Base-by-base conservation (phyloP, 2,888 invertebrate species). In the Doris montereyensis region DNA sequence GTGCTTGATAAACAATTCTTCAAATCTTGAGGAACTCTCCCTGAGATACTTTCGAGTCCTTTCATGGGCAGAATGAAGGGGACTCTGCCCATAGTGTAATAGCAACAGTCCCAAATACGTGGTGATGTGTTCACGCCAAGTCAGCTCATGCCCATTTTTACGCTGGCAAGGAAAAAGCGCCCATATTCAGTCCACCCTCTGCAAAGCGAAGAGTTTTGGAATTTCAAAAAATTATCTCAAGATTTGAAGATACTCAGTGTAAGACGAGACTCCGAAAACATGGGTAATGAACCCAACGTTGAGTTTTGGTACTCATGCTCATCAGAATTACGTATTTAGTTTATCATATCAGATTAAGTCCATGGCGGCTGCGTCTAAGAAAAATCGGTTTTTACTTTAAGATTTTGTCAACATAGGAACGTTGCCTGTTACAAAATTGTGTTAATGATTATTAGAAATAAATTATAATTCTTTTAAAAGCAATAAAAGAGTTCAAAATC, bases 41-140 rank as follows among this genome's bases (percentile, higher is more conserved):
- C 21, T 17, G 4, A 62, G 62, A n/a, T 62, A 62, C 62, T 62
- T n/a, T 8, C 62, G 21, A 62, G 62, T 62, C 62, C 5, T 62
- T 62, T n/a, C 62, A 62, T 62, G 62, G 62, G 21, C 62, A 62
- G 62, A 62, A 62, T 21, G 62, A 62, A 24, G 21, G 67, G 67
- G 3, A 24, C 28, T 65, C 67, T 2, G 67, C 28, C 21, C 67
- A 24, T 24, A 65, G 67, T 24, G 28, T 26, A 2, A 65, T 10
- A 65, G 10, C 67, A 65, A 24, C 28, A 30, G 26, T 13, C n/a
- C 28, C 67, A 65, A 65, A 65, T 30, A 65, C 67, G 10, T 30
- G 67, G 8, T 13, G 67, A 65, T 10, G 24, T 65, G 4, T 65
- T 65, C 28, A 30, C 28, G 26, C 52, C 52, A 52, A 10, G 52